These are phyloP conservation scores for Stictonetta naevosa DNA, from an alignment of 2,113 vertebrate genomes.

Conservation along the genomic window DNA sequence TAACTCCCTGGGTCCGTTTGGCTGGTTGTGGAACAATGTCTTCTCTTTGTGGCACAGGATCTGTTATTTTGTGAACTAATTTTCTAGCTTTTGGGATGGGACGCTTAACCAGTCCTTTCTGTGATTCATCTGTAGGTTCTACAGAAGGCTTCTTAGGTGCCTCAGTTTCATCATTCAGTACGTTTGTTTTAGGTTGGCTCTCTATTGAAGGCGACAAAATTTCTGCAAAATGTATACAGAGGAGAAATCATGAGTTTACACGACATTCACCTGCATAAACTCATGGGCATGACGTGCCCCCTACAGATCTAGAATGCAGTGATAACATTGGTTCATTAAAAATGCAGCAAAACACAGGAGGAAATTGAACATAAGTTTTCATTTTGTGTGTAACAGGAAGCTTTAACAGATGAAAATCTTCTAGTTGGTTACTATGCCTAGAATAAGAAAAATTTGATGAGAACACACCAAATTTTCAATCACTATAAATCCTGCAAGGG, in stretches of 20 bases:
- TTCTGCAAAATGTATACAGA: constrained; percentile 68
- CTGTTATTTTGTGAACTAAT: constrained; percentile 71
- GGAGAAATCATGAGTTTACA: neutral
- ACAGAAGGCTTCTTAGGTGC: neutral
- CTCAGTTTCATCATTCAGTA: constrained; percentile 51
- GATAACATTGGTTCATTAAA: neutral
- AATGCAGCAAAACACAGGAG: neutral
- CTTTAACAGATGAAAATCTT: neutral
- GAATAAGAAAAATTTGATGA: neutral
- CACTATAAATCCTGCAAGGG: neutral
- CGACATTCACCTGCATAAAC: neutral
- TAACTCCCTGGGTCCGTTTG: constrained; percentile 40
- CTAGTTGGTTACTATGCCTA: neutral
- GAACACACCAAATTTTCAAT: neutral
- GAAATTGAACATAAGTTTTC: neutral
- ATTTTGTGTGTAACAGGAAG: neutral
- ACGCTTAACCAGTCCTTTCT: constrained; percentile 57
- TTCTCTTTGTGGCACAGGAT: constrained; percentile 56
- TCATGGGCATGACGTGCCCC: neutral
- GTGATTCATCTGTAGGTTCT: constrained; percentile 47
- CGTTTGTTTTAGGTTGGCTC: constrained; percentile 34
- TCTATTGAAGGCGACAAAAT: constrained; percentile 62
- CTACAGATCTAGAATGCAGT: neutral
- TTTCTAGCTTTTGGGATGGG: constrained; percentile 92
- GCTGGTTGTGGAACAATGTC: constrained; percentile 14